Percentiles rank a stretch among this genome's conserved stretches.
These are phyloP conservation scores for Syngnathus rostellatus DNA, from an alignment of 2,797 vertebrate genomes.

Conservation along the genomic window DNA sequence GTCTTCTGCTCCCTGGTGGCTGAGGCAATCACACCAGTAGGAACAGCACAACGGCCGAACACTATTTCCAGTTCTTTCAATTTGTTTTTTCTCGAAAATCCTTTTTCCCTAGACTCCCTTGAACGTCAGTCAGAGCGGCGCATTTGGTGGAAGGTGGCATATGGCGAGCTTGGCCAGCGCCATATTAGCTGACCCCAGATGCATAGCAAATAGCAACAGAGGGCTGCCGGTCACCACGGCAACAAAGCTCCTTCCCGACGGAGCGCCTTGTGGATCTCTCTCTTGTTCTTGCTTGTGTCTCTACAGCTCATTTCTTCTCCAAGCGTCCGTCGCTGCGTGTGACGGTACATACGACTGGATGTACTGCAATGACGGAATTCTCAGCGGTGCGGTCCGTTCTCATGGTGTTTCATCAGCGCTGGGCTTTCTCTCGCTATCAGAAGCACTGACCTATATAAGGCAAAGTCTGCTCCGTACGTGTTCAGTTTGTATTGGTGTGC, in stretches of 20 bases:
- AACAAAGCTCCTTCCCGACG: constrained; percentile 74
- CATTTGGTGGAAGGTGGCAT: background rate
- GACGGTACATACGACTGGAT: background rate
- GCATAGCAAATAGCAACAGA: constrained; percentile 70
- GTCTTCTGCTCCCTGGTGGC: too few relatives aligned
- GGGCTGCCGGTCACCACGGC: constrained; percentile 69
- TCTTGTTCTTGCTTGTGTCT: constrained; percentile 20
- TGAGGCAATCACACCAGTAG: too few relatives aligned
- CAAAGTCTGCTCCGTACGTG: too few relatives aligned
- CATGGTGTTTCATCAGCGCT: too few relatives aligned
- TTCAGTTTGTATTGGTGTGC: too few relatives aligned
- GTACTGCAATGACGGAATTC: background rate
- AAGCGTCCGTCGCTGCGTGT: constrained; percentile 22
- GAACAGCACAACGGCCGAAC: too few relatives aligned
- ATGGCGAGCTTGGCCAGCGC: background rate
- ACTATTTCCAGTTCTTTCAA: too few relatives aligned
- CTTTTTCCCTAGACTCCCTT: constrained; percentile 5
- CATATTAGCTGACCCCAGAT: constrained; percentile 73
- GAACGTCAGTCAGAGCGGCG: constrained; percentile 10
- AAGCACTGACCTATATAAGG: too few relatives aligned
- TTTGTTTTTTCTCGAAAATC: background rate
- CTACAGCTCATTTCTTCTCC: constrained; percentile 10
- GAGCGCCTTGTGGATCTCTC: constrained; percentile 54
- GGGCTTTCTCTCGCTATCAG: too few relatives aligned
- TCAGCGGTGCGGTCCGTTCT: background rate